phyloP scores from a whole-genome alignment of 2,797 vertebrate genomes.

The Limosa lapponica region DNA sequence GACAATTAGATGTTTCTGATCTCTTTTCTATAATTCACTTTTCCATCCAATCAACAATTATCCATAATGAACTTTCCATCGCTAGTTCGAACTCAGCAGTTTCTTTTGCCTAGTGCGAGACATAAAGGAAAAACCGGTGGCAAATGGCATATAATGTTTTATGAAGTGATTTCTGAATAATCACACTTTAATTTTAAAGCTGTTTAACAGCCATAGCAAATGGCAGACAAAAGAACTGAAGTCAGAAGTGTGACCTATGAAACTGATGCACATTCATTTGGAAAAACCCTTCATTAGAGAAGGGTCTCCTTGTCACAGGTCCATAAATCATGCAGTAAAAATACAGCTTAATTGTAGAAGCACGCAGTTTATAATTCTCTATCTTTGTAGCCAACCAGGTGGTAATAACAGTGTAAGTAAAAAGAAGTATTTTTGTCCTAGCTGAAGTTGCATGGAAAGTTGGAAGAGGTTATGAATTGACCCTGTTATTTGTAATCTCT shows the following conservation, averaged over 20 bases:
- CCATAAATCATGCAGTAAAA: neutral
- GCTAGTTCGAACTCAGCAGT: neutral
- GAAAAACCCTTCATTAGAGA: neutral
- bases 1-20: neutral
- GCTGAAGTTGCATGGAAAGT: neutral
- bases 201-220: slow-evolving; percentile 38
- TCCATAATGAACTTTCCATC: slow-evolving; percentile 29
- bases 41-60: slow-evolving; percentile 15
- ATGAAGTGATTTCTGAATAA: slow-evolving; percentile 27
- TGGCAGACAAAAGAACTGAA: neutral
- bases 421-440: neutral
- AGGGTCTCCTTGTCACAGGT: neutral
- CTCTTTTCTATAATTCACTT: neutral
- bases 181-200: slow-evolving; percentile 1
- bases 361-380: neutral
- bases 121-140: neutral
- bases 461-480: neutral
- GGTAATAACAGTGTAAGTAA: neutral
- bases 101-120: neutral
- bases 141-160: neutral
- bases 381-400: neutral
- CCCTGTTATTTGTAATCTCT: neutral
- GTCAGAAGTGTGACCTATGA: neutral
- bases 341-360: neutral
- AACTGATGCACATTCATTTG: neutral